Conservation (phyloP, 2,113 vertebrate genomes). For the Podiceps cristatus region DNA sequence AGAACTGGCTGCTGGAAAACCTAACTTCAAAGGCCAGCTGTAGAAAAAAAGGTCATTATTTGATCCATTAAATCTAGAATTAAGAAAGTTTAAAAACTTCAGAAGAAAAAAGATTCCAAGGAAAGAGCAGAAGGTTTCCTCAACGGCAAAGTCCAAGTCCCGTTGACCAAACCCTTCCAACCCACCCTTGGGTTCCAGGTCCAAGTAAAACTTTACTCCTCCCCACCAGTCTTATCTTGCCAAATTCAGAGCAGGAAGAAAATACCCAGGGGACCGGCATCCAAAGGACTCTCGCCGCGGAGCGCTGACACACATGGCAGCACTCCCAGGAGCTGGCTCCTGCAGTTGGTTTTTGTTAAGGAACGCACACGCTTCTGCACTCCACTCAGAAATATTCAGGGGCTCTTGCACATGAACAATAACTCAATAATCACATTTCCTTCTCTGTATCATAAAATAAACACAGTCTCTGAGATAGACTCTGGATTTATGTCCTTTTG, state of each 20-base stretch:
- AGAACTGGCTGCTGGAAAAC: neutral
- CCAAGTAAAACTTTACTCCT: neutral
- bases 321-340: neutral
- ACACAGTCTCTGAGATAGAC: neutral
- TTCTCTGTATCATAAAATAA: slow-evolving; percentile 5
- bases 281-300: neutral
- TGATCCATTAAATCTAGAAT: neutral
- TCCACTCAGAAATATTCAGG: neutral
- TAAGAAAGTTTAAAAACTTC: neutral
- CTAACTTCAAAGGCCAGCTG: neutral
- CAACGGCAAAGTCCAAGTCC: neutral
- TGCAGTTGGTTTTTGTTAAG: neutral
- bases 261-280: neutral
- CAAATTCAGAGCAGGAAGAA: neutral
- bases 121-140: neutral
- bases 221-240: neutral
- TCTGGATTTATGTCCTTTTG: neutral
- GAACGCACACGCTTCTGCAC: neutral
- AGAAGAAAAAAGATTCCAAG: neutral
- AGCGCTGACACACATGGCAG: neutral
- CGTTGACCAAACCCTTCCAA: neutral
- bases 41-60: neutral
- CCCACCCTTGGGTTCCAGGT: neutral
- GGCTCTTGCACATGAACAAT: neutral
- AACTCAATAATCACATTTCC: neutral